These are phyloP conservation scores for Platysternon megacephalum DNA, from an alignment of 2,113 vertebrate species.

Conservation along the genomic window DNA sequence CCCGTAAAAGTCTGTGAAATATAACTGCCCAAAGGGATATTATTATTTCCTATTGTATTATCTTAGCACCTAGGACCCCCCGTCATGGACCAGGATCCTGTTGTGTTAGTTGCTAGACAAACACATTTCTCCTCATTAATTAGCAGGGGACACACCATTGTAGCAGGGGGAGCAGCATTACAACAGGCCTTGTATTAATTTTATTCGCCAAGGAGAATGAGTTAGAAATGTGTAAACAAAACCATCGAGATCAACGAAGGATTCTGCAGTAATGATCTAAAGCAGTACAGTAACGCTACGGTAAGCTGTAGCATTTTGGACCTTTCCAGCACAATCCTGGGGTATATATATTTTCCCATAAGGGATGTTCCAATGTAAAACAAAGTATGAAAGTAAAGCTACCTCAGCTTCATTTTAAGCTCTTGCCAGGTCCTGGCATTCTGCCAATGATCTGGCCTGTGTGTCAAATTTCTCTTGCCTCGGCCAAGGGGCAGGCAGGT, in stretches of 20 bases:
- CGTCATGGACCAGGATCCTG: neutral
- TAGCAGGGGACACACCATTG: neutral
- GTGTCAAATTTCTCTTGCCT: neutral
- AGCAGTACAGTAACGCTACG: fast-evolving
- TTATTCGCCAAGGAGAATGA: fast-evolving
- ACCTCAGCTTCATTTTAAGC: neutral
- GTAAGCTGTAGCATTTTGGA: neutral
- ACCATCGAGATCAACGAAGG: fast-evolving
- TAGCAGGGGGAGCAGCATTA: fast-evolving
- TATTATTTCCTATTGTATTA: neutral
- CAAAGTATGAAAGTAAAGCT: neutral
- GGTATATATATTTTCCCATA: fast-evolving
- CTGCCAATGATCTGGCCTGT: neutral
- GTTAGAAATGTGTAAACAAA: neutral
- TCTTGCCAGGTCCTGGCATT: neutral
- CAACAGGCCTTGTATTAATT: fast-evolving
- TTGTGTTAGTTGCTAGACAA: fast-evolving
- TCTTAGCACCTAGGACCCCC: neutral
- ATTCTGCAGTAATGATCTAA: fast-evolving
- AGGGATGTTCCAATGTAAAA: neutral
- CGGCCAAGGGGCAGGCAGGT: constrained; percentile 1
- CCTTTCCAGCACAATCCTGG: fast-evolving
- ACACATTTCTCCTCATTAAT: neutral
- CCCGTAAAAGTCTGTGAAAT: neutral
- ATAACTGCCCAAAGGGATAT: fast-evolving